These are phyloP conservation scores for Thymelicus sylvestris DNA, from an alignment of 2,888 invertebrate genomes.

Conservation along the genomic window DNA sequence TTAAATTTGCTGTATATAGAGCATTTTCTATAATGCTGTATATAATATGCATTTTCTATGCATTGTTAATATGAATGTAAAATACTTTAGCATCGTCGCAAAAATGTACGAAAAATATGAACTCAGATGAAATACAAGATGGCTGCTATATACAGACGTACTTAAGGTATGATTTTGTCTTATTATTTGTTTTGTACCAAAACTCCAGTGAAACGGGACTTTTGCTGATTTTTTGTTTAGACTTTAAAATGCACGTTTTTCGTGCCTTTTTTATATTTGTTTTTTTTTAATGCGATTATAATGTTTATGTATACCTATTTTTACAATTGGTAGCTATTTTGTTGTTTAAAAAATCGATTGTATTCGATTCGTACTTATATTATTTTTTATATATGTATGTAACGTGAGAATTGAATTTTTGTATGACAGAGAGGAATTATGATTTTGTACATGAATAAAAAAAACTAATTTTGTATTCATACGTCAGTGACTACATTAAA, in stretches of 20 bases:
- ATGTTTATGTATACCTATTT: constrained; percentile 46
- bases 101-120: constrained; percentile 29
- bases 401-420: constrained; percentile 12
- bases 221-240: constrained; percentile 43
- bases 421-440: not conserved
- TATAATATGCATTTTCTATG: no score
- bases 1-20: no score
- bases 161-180: constrained; percentile 42
- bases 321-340: constrained; percentile 45
- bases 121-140: constrained; percentile 18
- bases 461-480: not conserved
- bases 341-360: constrained; percentile 26
- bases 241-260: constrained; percentile 39
- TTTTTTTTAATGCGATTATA: constrained; percentile 32
- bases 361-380: constrained; percentile 31
- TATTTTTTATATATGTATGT: constrained; percentile 5
- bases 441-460: constrained; percentile 1
- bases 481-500: not conserved
- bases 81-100: not conserved
- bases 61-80: no score
- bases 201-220: constrained; percentile 49
- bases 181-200: constrained; percentile 43
- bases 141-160: constrained; percentile 51
- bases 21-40: no score
- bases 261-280: constrained; percentile 45